Base-by-base conservation (phyloP, 2,797 vertebrate species). In the Echiichthys vipera region DNA sequence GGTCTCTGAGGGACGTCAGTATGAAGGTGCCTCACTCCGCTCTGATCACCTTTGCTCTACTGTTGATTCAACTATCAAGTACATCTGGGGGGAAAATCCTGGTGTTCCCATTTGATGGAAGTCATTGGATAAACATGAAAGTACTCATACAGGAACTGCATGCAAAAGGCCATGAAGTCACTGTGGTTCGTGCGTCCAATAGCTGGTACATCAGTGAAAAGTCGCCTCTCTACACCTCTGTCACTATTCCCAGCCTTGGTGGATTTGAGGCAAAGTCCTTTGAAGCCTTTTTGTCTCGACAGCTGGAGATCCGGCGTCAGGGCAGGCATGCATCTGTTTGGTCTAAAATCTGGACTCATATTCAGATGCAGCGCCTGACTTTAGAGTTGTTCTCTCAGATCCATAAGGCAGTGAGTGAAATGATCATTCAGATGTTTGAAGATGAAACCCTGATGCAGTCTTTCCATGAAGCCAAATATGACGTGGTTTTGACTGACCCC, bases 81-180 rank as follows among this genome's bases (percentile, higher is more conserved):
- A 42, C 43, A 61, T 80, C 42, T 40, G 81, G 65, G 7, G 82
- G 88, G 0, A 91, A 89, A 36, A 82, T 92, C 63, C 77, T 92
- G 46, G 91, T 94, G 27, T 89, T 90, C 55, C 90, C 91, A 17
- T 5, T 90, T 34, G 93, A 93, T 5, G 89, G 92, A 30, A 93
- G 92, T 50, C 92, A 94, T 24, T 94, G 92, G 92, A 24, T 94
- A 66, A 94, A 93, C 80, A 92, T 93, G 92, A 81, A 91, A 55
- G 67, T 90, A 25, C 71, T 93, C 12, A 53, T 92, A 30, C 78
- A 91, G 65, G 90, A 76, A 10, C 81, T 94, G n/a, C 81, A 93
- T 36, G 46, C 49, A 45, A 84, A 76, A 65, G 91, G 89, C 25
- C 92, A 93, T 1, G 14, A 82, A 39, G 10, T 93, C 61, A 88